Evolutionary conservation across 2,113 vertebrate species (phyloP).

Genomic region (Colaptes auratus): DNA sequence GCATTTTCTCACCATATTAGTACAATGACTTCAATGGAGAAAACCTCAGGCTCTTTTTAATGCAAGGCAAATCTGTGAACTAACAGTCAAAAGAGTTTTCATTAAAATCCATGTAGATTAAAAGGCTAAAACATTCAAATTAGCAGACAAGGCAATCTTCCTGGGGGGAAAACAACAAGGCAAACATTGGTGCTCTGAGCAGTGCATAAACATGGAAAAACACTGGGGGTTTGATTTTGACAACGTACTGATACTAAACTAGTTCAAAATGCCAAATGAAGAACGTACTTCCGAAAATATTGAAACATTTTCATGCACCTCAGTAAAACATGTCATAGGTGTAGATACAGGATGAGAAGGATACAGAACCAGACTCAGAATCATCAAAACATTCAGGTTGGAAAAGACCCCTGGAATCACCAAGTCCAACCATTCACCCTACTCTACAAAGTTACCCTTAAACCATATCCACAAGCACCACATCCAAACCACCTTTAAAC

Average conservation of each 20-base stretch:
- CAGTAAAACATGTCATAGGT: neutral
- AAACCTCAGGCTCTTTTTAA: slow-evolving; percentile 41
- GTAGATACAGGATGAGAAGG: neutral
- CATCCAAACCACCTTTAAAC: no score
- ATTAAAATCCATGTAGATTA: slow-evolving; percentile 57
- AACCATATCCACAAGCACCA: no score
- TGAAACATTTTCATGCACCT: neutral
- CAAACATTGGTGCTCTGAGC: slow-evolving; percentile 48
- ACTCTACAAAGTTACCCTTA: no score
- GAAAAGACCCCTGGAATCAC: no score
- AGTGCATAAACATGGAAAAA: slow-evolving; percentile 15
- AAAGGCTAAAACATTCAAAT: slow-evolving; percentile 55
- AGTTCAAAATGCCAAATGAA: slow-evolving; percentile 21
- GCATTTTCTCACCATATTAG: slow-evolving; percentile 28
- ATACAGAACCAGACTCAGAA: neutral
- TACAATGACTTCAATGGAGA: slow-evolving; percentile 1
- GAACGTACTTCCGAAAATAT: neutral
- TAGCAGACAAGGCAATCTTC: slow-evolving; percentile 39
- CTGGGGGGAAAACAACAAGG: slow-evolving; percentile 25
- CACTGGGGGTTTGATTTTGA: slow-evolving; percentile 8
- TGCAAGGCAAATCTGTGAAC: slow-evolving; percentile 50
- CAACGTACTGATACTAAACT: slow-evolving; percentile 24
- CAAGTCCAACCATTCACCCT: no score
- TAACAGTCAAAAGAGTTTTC: slow-evolving; percentile 46
- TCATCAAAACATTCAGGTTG: no score